Conservation (phyloP, 2,797 vertebrate genomes). For the Hippoglossus hippoglossus region DNA sequence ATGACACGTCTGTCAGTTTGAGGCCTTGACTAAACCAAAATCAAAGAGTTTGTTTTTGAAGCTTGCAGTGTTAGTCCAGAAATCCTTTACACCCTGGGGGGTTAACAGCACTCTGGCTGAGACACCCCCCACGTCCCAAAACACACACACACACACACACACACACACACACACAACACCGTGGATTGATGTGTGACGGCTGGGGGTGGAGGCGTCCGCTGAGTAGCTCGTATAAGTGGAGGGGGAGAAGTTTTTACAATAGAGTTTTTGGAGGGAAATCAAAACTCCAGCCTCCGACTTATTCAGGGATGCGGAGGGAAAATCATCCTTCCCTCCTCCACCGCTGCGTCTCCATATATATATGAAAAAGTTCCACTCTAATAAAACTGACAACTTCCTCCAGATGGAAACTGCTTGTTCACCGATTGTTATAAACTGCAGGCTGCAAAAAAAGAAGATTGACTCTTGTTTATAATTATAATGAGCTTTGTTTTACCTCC, state of each 20-base stretch:
- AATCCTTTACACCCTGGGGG: conserved; percentile 64
- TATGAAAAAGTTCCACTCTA: conserved; percentile 20
- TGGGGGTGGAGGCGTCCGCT: conserved; percentile 62
- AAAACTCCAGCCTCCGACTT: conserved; percentile 48
- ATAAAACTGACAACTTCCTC: not conserved
- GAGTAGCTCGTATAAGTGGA: conserved; percentile 45
- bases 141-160: conserved; percentile 32
- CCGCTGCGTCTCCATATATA: not conserved
- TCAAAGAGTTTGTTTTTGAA: conserved; percentile 57
- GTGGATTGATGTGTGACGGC: conserved; percentile 72
- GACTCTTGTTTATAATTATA: conserved; percentile 41
- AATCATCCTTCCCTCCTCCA: not conserved
- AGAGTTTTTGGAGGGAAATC: conserved; percentile 82
- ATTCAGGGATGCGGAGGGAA: conserved; percentile 35
- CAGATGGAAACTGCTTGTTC: conserved; percentile 50
- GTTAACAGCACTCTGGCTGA: conserved; percentile 64
- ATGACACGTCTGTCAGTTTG: not conserved
- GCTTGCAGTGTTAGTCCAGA: conserved; percentile 53
- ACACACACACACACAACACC: conserved; percentile 23
- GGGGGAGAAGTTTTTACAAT: conserved; percentile 69
- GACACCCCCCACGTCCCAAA: conserved; percentile 50
- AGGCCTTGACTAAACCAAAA: conserved; percentile 38
- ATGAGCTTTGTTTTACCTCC: conserved; percentile 37
- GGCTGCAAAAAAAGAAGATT: conserved; percentile 15
- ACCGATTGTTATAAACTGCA: conserved; percentile 29